These are phyloP conservation scores for Resseliella maxima DNA, from an alignment of 2,888 invertebrate genomes.

Conservation along the genomic window DNA sequence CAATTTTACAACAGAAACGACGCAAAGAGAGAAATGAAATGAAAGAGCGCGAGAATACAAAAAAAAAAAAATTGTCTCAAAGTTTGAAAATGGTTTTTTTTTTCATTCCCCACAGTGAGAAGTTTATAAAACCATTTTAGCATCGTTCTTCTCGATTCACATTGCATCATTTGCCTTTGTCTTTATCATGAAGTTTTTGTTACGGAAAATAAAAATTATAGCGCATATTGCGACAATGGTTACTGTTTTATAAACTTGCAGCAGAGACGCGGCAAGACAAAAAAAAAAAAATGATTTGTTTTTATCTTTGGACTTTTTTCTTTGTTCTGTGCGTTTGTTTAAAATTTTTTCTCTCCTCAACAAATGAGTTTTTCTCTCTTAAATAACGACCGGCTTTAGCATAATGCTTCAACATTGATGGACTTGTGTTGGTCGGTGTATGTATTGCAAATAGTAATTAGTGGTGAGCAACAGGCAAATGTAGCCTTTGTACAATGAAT, in stretches of 20 bases:
- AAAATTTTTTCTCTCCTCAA: too few species aligned
- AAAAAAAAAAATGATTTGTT: not conserved
- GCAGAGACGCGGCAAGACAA: not conserved
- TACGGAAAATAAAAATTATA: not conserved
- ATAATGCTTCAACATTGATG: not conserved
- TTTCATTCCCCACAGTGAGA: too few species aligned
- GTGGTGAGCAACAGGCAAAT: constrained; percentile 15
- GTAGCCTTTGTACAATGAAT: not conserved
- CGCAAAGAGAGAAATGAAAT: too few species aligned
- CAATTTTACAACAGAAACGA: too few species aligned
- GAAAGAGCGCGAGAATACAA: too few species aligned
- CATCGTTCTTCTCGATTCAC: too few species aligned
- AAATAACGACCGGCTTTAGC: constrained; percentile 36
- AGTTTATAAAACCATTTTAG: too few species aligned
- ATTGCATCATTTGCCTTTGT: too few species aligned
- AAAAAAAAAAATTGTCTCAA: too few species aligned
- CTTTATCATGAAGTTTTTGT: not conserved
- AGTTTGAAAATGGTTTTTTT: too few species aligned
- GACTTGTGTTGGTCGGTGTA: not conserved
- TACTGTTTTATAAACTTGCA: constrained; percentile 21
- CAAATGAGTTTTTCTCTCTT: too few species aligned
- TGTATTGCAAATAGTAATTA: constrained; percentile 33
- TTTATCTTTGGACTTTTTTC: too few species aligned
- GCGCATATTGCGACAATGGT: constrained; percentile 39
- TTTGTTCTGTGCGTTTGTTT: not conserved